These are phyloP conservation scores for Euwallacea fornicatus DNA, from an alignment of 1,140 invertebrate species.

Conservation along the genomic window DNA sequence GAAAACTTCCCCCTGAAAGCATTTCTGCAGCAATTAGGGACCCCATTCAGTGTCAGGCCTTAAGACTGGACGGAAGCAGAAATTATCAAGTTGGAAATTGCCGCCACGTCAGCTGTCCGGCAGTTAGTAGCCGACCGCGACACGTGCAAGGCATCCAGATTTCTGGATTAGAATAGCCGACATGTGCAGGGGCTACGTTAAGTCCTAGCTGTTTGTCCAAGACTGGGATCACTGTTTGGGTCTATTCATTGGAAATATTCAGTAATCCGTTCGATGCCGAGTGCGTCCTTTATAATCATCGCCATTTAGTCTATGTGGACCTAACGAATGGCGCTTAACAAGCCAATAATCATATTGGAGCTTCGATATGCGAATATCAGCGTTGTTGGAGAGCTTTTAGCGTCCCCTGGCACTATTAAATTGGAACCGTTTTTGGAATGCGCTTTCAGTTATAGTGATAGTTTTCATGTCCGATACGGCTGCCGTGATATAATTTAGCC, in stretches of 20 bases:
- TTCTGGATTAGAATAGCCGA: constrained; percentile 12
- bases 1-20: too few species aligned
- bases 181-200: neutral
- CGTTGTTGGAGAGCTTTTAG: constrained; percentile 1
- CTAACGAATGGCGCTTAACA: constrained; percentile 10
- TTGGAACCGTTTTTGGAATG: constrained; percentile 18
- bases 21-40: too few species aligned
- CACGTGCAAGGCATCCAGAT: constrained; percentile 26
- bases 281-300: constrained; percentile 8
- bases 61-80: too few species aligned
- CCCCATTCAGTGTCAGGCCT: too few species aligned
- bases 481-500: constrained; percentile 17
- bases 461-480: constrained; percentile 18
- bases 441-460: constrained; percentile 12
- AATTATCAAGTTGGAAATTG: constrained; percentile 8
- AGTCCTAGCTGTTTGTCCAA: neutral
- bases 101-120: constrained; percentile 12
- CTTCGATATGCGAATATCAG: constrained; percentile 17
- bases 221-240: neutral
- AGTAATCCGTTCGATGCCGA: neutral
- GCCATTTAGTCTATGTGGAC: neutral
- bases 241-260: neutral
- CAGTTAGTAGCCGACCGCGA: constrained; percentile 22
- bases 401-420: constrained; percentile 10
- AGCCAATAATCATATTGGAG: constrained; percentile 16